Evolutionary conservation across 1,140 invertebrate genomes (phyloP), one percentile per base, ranked within the genome.

Genomic region (Holotrichia oblita): DNA sequence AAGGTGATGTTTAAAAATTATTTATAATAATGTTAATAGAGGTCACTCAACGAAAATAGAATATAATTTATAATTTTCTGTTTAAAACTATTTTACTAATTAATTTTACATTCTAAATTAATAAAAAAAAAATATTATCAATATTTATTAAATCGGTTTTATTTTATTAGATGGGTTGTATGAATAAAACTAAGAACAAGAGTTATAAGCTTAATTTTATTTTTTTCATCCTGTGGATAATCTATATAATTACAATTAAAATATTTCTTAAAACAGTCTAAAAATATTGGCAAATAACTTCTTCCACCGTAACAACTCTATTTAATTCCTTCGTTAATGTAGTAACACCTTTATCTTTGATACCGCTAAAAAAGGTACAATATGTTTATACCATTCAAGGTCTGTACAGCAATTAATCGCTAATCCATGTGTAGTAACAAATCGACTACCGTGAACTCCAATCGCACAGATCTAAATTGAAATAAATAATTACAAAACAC

Each of bases 281-380:
- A 83, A 80, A 95, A 92, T 12, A 90, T 79, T 0, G 91, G 91
- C 61, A 90, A n/a, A n/a, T 84, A 1, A 91, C 90, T 77, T 93
- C 90, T 0, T 91, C 84, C 48, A 92, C 86, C 2, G 87, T 86
- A 22, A 92, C 87, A 27, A 89, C 81, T 22, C 84, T 83, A 0
- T 88, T 85, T 9, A 96, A 87, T 89, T 98, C 94, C 81, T 93
- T 88, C 14, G 91, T 91, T 0, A 99, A 84, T n/a, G 98, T 98
- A 0, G 98, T 99, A 0, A 98, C 96, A 74, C 93, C 93, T 88
- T 98, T 99, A n/a, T 93, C 96, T 81, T 91, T 88, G 34, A 99
- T 93, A 0, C 98, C 98, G 90, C 98, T n/a, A n/a, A n/a, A n/a
- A n/a, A 99, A 0, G 98, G 97, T 17, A 97, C 92, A 82, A 99